These are phyloP conservation scores for Lithophane semibrunnea DNA, from an alignment of 2,888 invertebrate genomes.

Conservation along the genomic window DNA sequence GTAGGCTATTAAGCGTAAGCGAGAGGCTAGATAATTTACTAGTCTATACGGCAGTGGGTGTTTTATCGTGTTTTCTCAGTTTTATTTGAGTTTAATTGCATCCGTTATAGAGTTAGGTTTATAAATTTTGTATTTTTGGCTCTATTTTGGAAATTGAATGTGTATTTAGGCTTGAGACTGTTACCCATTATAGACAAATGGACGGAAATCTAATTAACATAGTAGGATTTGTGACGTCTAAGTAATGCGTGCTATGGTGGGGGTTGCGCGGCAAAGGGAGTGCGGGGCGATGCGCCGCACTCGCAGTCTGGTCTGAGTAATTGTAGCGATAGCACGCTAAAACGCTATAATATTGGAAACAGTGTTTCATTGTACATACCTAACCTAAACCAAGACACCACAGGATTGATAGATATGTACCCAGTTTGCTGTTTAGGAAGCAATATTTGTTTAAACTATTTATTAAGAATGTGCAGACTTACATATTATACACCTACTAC, in stretches of 20 bases:
- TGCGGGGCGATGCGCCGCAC: too few species aligned
- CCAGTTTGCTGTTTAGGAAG: neutral
- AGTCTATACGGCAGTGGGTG: conserved; percentile 38
- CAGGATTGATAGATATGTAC: neutral
- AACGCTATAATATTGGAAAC: too few species aligned
- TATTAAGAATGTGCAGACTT: too few species aligned
- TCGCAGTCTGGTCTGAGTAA: too few species aligned
- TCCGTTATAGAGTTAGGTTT: conserved; percentile 9
- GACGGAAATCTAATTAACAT: neutral
- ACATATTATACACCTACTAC: too few species aligned
- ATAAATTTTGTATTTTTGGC: neutral
- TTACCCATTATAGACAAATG: neutral
- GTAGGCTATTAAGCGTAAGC: conserved; percentile 49
- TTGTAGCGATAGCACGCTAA: too few species aligned
- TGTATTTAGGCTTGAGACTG: neutral
- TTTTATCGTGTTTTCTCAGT: conserved; percentile 41
- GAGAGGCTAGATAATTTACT: conserved; percentile 56
- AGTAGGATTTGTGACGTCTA: neutral
- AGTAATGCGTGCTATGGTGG: too few species aligned
- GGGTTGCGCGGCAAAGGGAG: too few species aligned
- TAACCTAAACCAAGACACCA: too few species aligned
- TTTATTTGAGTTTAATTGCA: conserved; percentile 60
- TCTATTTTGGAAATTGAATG: neutral
- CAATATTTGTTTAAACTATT: neutral
- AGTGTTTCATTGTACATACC: too few species aligned